A percentile compares a stretch with the other conserved stretches of the same genome.
These are phyloP conservation scores for Urophycis tenuis DNA, from an alignment of 2,797 vertebrate species.

Conservation along the genomic window DNA sequence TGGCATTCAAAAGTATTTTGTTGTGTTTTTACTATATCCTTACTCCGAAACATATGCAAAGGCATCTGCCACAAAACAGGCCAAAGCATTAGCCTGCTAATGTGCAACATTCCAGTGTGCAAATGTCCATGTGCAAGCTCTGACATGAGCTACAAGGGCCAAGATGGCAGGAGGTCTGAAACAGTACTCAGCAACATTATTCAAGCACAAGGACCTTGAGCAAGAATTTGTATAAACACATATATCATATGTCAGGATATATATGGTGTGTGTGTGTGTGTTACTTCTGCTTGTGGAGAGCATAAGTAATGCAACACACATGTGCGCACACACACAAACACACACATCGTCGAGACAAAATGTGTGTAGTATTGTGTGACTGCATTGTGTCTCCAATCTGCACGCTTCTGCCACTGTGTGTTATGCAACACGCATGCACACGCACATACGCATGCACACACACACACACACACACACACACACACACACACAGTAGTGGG, in stretches of 20 bases:
- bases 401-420: slow-evolving; percentile 54
- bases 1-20: neutral
- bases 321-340: slow-evolving; percentile 6
- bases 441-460: too few species aligned
- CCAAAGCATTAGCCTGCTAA: slow-evolving; percentile 15
- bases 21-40: neutral
- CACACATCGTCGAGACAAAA: slow-evolving; percentile 28
- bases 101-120: slow-evolving; percentile 30
- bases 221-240: neutral
- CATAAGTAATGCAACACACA: too few species aligned
- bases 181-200: neutral
- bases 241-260: too few species aligned
- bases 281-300: too few species aligned
- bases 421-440: too few species aligned
- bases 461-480: neutral
- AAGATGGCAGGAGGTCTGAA: neutral
- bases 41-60: neutral
- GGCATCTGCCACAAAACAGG: neutral
- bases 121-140: slow-evolving; percentile 5
- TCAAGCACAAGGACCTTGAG: neutral
- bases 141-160: neutral
- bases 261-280: too few species aligned
- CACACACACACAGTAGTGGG: neutral
- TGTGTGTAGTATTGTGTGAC: slow-evolving; percentile 57
- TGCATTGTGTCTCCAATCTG: slow-evolving; percentile 63